Base-by-base conservation (phyloP, 2,113 vertebrate genomes). In the Stigmatopora nigra region DNA sequence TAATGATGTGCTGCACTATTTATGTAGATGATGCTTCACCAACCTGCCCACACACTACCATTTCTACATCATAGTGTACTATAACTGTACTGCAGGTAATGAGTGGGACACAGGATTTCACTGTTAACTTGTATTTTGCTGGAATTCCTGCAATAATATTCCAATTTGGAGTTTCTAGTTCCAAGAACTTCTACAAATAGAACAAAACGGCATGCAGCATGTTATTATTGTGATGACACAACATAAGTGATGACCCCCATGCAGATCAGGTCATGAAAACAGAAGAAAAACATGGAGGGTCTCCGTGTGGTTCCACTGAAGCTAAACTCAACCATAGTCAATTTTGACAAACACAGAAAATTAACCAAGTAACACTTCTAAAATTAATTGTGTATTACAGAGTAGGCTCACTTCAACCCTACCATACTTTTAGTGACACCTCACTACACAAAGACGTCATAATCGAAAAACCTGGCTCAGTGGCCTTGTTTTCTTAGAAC, bases 301-400 rank as follows among this genome's bases (percentile, higher is more conserved):
- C 78, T 44, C 65, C 59, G 71, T 65, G 73, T 57, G 71, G 78
- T 71, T 60, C 69, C 67, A 68, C 49, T 67, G 25, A 62, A 13
- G 11, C 10, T 16, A 1, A 70, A 1, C 63, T 75, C 71, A 81
- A 82, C 84, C 77, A 78, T 69, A 44, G 64, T 45, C 62, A 73
- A 71, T 78, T 67, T 17, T 79, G 69, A 76, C 65, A 57, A 31
- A 19, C 15, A 72, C 25, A 25, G 2, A 60, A 73, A 57, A 69
- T 31, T 55, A 65, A 55, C 5, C 16, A 41, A 9, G 56, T 6
- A 48, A 58, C 57, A 38, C 57, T 3, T 2, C 69, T 69, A 57
- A 25, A 20, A 45, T 71, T 47, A 20, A 15, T 64, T 69, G 70
- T 78, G 53, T 38, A 44, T 61, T 5, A 64, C 19, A 65, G 10